Conservation (phyloP, 2,113 vertebrate genomes). For the Prietella phreatophila region DNA sequence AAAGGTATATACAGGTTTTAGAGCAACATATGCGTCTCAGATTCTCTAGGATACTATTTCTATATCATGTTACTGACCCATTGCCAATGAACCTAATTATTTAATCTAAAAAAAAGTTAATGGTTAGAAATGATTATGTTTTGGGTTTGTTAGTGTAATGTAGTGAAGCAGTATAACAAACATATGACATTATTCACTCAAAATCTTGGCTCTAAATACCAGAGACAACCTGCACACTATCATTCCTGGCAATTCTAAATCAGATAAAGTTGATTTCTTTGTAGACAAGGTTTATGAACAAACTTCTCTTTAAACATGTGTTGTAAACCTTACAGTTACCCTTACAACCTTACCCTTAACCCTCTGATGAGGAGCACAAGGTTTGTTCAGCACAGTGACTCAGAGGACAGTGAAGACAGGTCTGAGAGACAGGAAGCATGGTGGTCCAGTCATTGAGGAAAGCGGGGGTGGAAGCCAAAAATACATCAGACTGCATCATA, state of each 20-base stretch:
- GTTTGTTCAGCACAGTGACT: slow-evolving; percentile 30
- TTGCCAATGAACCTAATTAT: no score
- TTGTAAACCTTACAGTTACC: background rate
- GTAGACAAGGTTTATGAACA: background rate
- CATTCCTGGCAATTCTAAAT: background rate
- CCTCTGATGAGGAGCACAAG: background rate
- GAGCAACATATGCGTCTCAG: no score
- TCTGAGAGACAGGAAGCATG: slow-evolving; percentile 61
- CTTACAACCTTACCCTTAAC: background rate
- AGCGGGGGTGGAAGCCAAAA: slow-evolving; percentile 58
- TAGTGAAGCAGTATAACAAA: background rate
- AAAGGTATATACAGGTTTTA: no score
- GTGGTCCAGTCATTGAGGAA: slow-evolving; percentile 61
- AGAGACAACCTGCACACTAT: background rate
- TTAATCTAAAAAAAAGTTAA: background rate
- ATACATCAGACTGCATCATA: slow-evolving; percentile 56
- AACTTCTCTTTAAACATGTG: background rate
- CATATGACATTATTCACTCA: background rate
- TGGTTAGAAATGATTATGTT: background rate
- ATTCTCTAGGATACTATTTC: no score
- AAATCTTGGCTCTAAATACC: background rate
- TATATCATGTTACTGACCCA: no score
- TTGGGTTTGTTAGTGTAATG: background rate
- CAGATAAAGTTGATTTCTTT: background rate
- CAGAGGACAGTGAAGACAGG: slow-evolving; percentile 49